These are phyloP conservation scores for Alloplasta piceator DNA, from an alignment of 2,888 invertebrate genomes.

Conservation along the genomic window DNA sequence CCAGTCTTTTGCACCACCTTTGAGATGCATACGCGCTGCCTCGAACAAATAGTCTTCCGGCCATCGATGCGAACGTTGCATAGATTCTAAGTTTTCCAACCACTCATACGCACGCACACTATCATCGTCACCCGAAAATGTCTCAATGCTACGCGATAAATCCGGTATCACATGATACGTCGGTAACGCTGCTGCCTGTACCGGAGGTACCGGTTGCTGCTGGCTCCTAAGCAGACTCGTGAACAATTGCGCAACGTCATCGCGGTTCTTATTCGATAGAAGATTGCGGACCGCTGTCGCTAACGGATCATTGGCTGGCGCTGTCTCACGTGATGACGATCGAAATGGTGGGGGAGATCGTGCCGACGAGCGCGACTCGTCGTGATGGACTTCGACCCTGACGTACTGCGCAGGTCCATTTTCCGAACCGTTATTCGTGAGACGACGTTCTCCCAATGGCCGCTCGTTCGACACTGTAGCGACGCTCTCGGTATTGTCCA, in stretches of 20 bases:
- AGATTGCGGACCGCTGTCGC: neutral
- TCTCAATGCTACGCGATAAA: constrained; percentile 9
- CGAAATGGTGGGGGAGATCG: too few species aligned
- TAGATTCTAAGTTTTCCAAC: constrained; percentile 38
- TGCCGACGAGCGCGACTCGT: too few species aligned
- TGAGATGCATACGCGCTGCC: constrained; percentile 38
- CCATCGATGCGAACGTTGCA: constrained; percentile 32
- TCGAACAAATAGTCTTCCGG: constrained; percentile 13
- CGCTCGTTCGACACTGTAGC: too few species aligned
- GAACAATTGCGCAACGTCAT: neutral
- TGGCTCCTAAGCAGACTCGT: neutral
- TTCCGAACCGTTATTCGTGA: too few species aligned
- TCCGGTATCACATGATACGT: constrained; percentile 36
- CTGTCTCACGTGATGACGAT: too few species aligned
- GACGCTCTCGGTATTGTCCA: too few species aligned
- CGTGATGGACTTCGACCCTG: too few species aligned
- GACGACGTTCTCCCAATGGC: too few species aligned
- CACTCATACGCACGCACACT: constrained; percentile 33
- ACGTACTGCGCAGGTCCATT: too few species aligned
- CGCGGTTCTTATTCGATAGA: neutral
- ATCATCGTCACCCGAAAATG: constrained; percentile 39
- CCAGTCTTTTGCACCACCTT: constrained; percentile 44
- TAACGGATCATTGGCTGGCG: neutral
- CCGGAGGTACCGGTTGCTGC: neutral
- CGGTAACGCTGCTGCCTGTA: neutral